phyloP scores from a whole-genome alignment of 92 coral and sea anemone genomes.

The Galaxea fascicularis region DNA sequence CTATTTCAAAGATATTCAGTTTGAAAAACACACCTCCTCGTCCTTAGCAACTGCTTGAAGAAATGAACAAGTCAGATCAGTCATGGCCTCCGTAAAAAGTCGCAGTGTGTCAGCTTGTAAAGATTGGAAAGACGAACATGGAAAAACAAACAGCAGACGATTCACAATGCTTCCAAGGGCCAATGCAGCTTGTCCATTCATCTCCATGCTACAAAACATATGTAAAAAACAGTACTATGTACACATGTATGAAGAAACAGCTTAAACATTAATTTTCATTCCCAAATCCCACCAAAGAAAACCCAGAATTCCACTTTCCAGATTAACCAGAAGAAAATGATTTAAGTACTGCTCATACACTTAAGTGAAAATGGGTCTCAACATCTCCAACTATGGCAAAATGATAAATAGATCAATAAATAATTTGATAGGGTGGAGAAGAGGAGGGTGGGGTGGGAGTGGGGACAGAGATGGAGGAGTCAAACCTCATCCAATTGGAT shows the following conservation, averaged over 20 bases:
- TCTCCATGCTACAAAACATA: constrained; percentile 61
- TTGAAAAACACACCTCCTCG: constrained; percentile 73
- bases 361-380: too few relatives aligned
- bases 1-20: too few relatives aligned
- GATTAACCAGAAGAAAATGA: background rate
- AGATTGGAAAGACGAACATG: constrained; percentile 65
- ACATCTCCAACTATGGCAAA: too few relatives aligned
- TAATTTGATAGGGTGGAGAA: too few relatives aligned
- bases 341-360: too few relatives aligned
- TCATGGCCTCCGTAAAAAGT: constrained; percentile 65
- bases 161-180: constrained; percentile 84
- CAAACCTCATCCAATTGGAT: too few relatives aligned
- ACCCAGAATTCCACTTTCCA: background rate
- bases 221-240: background rate
- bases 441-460: too few relatives aligned
- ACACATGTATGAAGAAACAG: background rate
- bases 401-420: too few relatives aligned
- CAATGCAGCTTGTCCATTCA: constrained; percentile 89
- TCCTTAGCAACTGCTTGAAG: constrained; percentile 90
- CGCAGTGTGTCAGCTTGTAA: constrained; percentile 67
- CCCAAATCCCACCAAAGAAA: too few relatives aligned
- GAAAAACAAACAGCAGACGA: constrained; percentile 86
- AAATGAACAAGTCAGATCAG: constrained; percentile 86
- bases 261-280: background rate
- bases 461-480: too few relatives aligned